phyloP scores from a whole-genome alignment of 2,113 vertebrate species.

The Agelaius tricolor region DNA sequence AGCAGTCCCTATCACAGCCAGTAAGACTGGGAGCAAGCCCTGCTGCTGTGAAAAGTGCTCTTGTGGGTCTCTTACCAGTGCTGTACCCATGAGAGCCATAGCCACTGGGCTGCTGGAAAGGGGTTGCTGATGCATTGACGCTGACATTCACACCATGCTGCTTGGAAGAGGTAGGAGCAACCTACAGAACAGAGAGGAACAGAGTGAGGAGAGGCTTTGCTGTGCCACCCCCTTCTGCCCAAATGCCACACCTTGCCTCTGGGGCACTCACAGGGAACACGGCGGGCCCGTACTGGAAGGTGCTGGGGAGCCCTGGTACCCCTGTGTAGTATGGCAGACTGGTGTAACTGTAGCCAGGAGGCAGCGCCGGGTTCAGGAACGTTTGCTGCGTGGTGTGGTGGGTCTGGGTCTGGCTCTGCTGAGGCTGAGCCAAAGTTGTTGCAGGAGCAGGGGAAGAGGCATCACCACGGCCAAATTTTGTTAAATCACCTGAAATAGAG shows the following conservation, averaged over 20 bases:
- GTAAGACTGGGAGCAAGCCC: background rate
- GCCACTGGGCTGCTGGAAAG: constrained; percentile 95
- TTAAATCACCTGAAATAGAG: constrained; percentile 82
- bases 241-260: background rate
- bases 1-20: background rate
- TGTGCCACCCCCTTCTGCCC: background rate
- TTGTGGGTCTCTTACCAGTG: constrained; percentile 82
- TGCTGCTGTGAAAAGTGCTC: background rate
- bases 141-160: constrained; percentile 97
- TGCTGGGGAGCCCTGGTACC: constrained; percentile 94
- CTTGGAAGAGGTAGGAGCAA: constrained; percentile 97
- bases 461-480: constrained; percentile 94
- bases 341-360: constrained; percentile 98
- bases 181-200: constrained; percentile 69
- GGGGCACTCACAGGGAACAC: constrained; percentile 94
- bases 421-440: constrained; percentile 92
- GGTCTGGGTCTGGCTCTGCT: constrained; percentile 94
- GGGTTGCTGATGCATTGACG: constrained; percentile 92
- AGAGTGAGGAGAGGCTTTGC: background rate
- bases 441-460: constrained; percentile 93
- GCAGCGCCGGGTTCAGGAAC: constrained; percentile 94
- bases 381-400: constrained; percentile 97
- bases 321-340: constrained; percentile 98
- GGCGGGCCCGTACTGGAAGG: constrained; percentile 97
- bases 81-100: constrained; percentile 95